These are phyloP conservation scores for Pristionchus pacificus DNA, from an alignment of 1,140 invertebrate species.

Conservation along the genomic window DNA sequence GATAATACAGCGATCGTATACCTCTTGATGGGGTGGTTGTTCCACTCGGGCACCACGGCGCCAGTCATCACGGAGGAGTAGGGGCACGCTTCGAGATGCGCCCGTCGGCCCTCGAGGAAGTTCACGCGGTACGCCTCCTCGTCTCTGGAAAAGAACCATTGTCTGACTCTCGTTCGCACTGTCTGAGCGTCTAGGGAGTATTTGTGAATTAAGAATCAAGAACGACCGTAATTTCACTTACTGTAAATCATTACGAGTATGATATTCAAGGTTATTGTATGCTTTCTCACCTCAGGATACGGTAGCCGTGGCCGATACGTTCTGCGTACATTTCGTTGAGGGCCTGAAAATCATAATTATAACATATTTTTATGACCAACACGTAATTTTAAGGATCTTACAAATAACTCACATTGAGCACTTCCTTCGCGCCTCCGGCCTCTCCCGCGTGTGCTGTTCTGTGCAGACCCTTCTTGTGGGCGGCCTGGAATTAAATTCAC, in stretches of 20 bases:
- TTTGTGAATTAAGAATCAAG: too few species aligned
- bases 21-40: conserved; percentile 55
- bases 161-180: too few species aligned
- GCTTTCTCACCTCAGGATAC: conserved; percentile 61
- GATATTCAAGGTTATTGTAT: too few species aligned
- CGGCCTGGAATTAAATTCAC: conserved; percentile 42
- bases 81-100: conserved; percentile 66
- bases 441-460: conserved; percentile 68
- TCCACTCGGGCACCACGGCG: conserved; percentile 57
- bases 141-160: too few species aligned
- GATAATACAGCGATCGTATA: too few species aligned
- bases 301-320: conserved; percentile 67
- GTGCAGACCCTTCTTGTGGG: conserved; percentile 60
- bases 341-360: conserved; percentile 52
- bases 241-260: too few species aligned
- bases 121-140: conserved; percentile 59
- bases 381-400: too few species aligned
- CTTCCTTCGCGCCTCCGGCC: conserved; percentile 58
- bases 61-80: conserved; percentile 65
- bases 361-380: neutral
- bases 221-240: too few species aligned
- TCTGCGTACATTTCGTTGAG: conserved; percentile 63
- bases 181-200: too few species aligned
- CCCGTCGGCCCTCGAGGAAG: conserved; percentile 54
- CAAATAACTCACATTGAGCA: conserved; percentile 59